Evolutionary conservation across 2,113 vertebrate species (phyloP).

Genomic region (Anas platyrhynchos): DNA sequence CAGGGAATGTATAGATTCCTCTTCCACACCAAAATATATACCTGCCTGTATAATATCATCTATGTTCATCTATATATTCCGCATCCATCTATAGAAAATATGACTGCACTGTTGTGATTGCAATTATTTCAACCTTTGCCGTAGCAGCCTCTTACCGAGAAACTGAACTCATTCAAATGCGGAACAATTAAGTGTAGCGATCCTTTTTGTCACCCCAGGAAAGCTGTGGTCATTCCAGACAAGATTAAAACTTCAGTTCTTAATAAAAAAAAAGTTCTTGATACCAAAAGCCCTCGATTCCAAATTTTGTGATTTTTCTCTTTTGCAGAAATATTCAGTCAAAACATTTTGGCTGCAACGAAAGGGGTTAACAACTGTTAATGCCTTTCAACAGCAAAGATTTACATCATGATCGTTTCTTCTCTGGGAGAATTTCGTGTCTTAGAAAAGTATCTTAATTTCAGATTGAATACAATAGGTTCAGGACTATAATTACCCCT

Average conservation of each 20-base stretch:
- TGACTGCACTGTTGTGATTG: background rate
- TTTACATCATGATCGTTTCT: constrained; percentile 44
- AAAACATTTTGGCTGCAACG: constrained; percentile 47
- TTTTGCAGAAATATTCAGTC: constrained; percentile 5
- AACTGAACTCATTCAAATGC: background rate
- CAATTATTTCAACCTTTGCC: background rate
- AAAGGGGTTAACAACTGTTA: constrained; percentile 64
- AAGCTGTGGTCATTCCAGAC: constrained; percentile 26
- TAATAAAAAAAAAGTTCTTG: too few species aligned
- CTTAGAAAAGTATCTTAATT: constrained; percentile 63
- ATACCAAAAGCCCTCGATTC: background rate
- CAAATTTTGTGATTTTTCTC: background rate
- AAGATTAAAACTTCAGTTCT: background rate
- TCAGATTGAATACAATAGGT: constrained; percentile 17
- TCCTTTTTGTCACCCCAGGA: background rate
- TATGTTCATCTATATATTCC: background rate
- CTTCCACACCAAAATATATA: background rate
- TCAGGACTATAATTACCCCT: constrained; percentile 63
- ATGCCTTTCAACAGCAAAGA: constrained; percentile 34
- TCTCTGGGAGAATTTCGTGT: background rate
- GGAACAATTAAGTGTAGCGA: background rate
- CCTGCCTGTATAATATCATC: background rate
- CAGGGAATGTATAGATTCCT: background rate
- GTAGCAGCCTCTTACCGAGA: background rate
- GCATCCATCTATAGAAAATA: background rate